Evolutionary conservation across 2,888 invertebrate genomes (phyloP), one percentile per base, ranked within the genome.

Genomic region (Acanthoscelides obtectus): DNA sequence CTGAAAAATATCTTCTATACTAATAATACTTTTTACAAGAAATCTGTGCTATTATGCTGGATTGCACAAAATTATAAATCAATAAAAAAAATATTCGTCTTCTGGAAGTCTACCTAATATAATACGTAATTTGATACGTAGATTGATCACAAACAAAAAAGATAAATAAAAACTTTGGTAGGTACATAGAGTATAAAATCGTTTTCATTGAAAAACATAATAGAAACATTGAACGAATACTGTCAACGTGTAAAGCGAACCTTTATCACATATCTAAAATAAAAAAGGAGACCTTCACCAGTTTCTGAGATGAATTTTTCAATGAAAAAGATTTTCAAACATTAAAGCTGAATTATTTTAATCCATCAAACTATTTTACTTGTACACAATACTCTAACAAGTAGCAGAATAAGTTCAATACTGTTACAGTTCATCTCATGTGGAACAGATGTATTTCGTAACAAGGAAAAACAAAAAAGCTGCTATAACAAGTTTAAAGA

Each of bases 21-120:
- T 74, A 77, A 69, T 77, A 77, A 77, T 77, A 77, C 76, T 77
- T 72, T 75, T 74, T 75, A 76, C 74, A 76, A 71, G 67, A 74
- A 75, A 71, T 73, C 73, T 73, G 71, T 73, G 71, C 72, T 70
- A 70, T 71, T 70, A 66, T 63, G 70, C 72, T 22, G 74, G 73
- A 75, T 76, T 76, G 75, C 76, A 75, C 75, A 66, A 72, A 72
- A 71, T 19, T 25, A 69, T 67, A 71, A 68, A 22, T 19, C 17
- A 12, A 45, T 12, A 45, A 45, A 12, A 20, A 70, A 68, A 70
- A 68, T 22, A 19, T 22, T 45, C 45, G 45, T 45, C 25, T 25
- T 45, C 45, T 45, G 45, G 45, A 45, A 45, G 45, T 45, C 17
- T 45, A 12, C 45, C 17, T 45, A 45, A 45, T 6, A 45, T 45